Evolutionary conservation across 2,888 invertebrate species (phyloP).

Genomic region (Mayetiola destructor): DNA sequence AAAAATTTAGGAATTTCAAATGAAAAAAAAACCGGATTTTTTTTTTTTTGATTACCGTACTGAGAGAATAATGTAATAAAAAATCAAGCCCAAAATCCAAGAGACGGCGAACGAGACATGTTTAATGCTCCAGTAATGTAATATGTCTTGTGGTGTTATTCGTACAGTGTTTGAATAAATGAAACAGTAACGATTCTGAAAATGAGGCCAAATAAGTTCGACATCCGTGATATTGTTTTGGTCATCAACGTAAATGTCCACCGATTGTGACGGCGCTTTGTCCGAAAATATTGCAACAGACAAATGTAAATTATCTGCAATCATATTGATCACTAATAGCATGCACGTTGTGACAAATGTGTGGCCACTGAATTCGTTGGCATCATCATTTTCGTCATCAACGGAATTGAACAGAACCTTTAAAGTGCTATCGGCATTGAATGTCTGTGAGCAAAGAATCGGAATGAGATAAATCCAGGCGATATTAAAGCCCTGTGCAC

Average conservation of each 20-base stretch:
- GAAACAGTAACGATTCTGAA: not conserved
- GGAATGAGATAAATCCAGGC: no score
- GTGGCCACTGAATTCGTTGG: not conserved
- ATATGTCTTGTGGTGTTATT: not conserved
- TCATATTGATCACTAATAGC: not conserved
- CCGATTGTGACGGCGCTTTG: not conserved
- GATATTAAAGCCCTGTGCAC: no score
- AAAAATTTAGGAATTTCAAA: no score
- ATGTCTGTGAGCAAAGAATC: no score
- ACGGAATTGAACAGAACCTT: not conserved
- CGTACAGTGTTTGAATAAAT: not conserved
- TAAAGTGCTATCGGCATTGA: not conserved
- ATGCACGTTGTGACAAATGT: not conserved
- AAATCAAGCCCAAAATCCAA: not conserved
- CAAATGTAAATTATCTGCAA: not conserved
- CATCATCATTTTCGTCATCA: not conserved
- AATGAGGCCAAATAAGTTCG: slow-evolving; percentile 3
- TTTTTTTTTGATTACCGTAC: not conserved
- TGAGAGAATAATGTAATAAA: not conserved
- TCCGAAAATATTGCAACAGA: not conserved
- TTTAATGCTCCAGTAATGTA: no score
- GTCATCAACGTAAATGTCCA: not conserved
- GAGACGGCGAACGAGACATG: no score
- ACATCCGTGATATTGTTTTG: not conserved
- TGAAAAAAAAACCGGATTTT: not conserved